Base-by-base conservation (phyloP, 92 coral and sea anemone genomes). In the Phymanthus crucifer region DNA sequence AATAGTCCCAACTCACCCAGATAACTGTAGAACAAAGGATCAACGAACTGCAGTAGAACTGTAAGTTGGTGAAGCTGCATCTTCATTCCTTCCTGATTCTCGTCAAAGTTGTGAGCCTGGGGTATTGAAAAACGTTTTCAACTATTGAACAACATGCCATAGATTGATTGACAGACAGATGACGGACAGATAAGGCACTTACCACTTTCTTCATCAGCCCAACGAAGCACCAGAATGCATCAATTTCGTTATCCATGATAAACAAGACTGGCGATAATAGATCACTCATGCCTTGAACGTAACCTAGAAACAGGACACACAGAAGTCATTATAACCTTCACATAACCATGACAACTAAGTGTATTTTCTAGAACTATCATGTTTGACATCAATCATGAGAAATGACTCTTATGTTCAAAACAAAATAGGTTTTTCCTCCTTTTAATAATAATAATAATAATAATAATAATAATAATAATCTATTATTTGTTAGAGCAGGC, bases 221-320 rank as follows among this genome's bases (percentile, higher is more conserved):
- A 29, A 83, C 91, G 50, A 95, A 95, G 79, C 99, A 93, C 99
- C 99, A 95, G 80, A 95, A 95, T 0, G 99, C 94, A 27, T 95
- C 99, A 17, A 90, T 92, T 77, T 95, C 99, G 70, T 89, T 89
- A 12, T 95, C 97, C 97, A 95, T 91, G 34, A 95, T 75, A 34
- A 86, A 70, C 64, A 95, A 73, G 13, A 95, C 91, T 1, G 99
- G 99, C 4, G 99, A 91, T 47, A 95, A 84, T 24, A 95, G 92
- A 73, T 95, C 99, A 72, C 99, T 95, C 99, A 95, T 95, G 14
- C 99, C 99, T 74, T 95, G 99, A 1, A 95, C 99, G 85, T 95
- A 95, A 24, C 99, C 99, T 94, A 57, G 7, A n/a, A n/a, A n/a
- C n/a, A n/a, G n/a, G n/a, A n/a, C n/a, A n/a, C n/a, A n/a, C n/a